A percentile compares a stretch with the other conserved stretches of the same genome.
Conservation (phyloP, 2,888 invertebrate species). For the Drosophila kambysellisi region DNA sequence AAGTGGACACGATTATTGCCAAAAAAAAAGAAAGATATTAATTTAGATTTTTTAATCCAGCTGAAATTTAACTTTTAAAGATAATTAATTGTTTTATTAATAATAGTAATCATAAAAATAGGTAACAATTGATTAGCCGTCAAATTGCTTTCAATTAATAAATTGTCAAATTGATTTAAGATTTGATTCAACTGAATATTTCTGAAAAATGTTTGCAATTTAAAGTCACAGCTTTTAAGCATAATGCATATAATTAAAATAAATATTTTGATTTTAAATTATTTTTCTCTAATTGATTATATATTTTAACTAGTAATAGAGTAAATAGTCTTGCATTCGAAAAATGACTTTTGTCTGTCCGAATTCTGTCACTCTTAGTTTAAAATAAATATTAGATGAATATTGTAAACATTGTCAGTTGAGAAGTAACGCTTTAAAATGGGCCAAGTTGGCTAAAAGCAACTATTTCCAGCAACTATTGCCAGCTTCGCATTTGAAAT, state of each 20-base stretch:
- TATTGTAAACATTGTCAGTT: neutral
- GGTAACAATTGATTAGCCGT: too few species aligned
- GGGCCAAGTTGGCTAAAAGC: neutral
- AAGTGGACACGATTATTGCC: too few species aligned
- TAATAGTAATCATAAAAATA: neutral
- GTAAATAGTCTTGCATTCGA: neutral
- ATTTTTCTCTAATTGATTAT: too few species aligned
- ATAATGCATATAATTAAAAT: too few species aligned
- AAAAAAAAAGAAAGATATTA: neutral
- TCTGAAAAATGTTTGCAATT: too few species aligned
- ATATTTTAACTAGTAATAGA: neutral
- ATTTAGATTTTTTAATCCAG: neutral
- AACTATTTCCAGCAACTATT: constrained; percentile 20
- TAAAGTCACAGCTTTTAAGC: too few species aligned
- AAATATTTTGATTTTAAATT: too few species aligned
- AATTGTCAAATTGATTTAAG: too few species aligned
- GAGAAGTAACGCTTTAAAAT: neutral
- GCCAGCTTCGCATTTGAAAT: constrained; percentile 36
- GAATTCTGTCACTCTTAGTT: neutral
- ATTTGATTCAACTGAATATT: too few species aligned
- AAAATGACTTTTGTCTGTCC: too few species aligned
- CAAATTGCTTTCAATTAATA: too few species aligned
- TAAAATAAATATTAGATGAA: neutral
- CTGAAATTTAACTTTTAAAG: neutral
- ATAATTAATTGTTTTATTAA: neutral